Percentiles rank a stretch among this genome's conserved stretches.
These are phyloP conservation scores for Sarcophaga carnaria DNA, from an alignment of 2,888 invertebrate genomes.

Conservation along the genomic window DNA sequence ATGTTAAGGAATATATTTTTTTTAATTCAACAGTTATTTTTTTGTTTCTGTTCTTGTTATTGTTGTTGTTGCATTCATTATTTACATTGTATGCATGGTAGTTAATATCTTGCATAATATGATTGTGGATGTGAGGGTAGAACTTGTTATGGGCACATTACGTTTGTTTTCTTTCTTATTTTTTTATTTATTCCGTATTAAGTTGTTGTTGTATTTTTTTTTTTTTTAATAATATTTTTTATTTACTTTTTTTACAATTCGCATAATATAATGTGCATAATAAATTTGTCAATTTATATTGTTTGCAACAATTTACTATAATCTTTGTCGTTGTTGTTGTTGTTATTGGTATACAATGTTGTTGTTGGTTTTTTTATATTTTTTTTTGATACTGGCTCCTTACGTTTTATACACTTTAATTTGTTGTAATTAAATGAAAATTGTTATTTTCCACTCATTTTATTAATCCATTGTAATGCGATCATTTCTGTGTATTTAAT, in stretches of 20 bases:
- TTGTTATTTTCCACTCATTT: conserved; percentile 34
- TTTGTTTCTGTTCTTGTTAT: background rate
- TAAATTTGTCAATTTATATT: conserved; percentile 61
- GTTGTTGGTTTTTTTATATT: no score
- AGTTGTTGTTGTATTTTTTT: background rate
- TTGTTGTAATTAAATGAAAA: conserved; percentile 47
- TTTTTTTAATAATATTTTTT: no score
- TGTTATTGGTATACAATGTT: conserved; percentile 16
- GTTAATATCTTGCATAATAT: background rate
- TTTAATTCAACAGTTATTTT: no score
- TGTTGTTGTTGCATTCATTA: background rate
- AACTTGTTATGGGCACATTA: background rate
- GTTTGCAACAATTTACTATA: conserved; percentile 25
- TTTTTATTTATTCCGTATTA: conserved; percentile 6
- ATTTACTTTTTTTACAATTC: no score
- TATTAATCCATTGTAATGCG: conserved; percentile 53
- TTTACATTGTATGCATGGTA: conserved; percentile 5
- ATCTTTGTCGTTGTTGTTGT: conserved; percentile 15
- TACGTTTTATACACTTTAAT: no score
- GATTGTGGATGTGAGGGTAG: background rate
- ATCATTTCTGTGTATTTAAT: conserved; percentile 51
- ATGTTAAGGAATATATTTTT: background rate
- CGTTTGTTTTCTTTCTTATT: background rate
- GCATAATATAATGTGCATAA: conserved; percentile 36
- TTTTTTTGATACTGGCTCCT: no score